Percentiles rank a stretch among this genome's conserved stretches.
phyloP scores from a whole-genome alignment of 2,888 invertebrate species.

The Lithosia quadra region DNA sequence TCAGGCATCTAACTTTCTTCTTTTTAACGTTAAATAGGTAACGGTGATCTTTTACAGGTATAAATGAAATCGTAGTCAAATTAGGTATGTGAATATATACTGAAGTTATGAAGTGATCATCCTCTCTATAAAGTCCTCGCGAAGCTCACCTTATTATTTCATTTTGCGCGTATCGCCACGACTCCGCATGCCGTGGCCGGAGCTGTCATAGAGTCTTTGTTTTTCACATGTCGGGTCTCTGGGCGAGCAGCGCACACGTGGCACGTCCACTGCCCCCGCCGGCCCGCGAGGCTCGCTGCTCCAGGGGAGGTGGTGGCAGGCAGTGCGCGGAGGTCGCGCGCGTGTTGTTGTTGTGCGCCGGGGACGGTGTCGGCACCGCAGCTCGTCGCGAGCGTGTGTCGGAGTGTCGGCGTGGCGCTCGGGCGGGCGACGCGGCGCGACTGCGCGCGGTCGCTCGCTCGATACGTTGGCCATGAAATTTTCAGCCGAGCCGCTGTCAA shows the following conservation, averaged over 20 bases:
- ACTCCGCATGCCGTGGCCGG: slow-evolving; percentile 72
- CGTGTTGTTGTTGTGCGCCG: slow-evolving; percentile 62
- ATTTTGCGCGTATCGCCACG: slow-evolving; percentile 72
- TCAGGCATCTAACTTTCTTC: neutral
- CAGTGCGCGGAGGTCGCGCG: slow-evolving; percentile 61
- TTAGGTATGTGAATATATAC: neutral
- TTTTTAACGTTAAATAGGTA: neutral
- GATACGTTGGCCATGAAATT: slow-evolving; percentile 86
- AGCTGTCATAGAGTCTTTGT: slow-evolving; percentile 63
- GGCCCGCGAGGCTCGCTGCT: slow-evolving; percentile 55
- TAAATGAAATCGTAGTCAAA: neutral
- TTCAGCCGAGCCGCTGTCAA: slow-evolving; percentile 83
- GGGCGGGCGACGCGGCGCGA: slow-evolving; percentile 71
- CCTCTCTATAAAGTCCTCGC: neutral
- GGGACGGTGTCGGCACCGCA: slow-evolving; percentile 54
- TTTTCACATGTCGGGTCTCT: slow-evolving; percentile 69
- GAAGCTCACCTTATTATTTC: slow-evolving; percentile 82
- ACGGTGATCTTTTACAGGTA: neutral
- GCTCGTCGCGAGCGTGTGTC: slow-evolving; percentile 64
- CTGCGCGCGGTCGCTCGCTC: slow-evolving; percentile 80
- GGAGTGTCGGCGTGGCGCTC: slow-evolving; percentile 59
- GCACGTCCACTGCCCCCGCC: slow-evolving; percentile 66
- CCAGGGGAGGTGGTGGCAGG: slow-evolving; percentile 47
- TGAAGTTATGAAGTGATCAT: neutral
- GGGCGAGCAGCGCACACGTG: slow-evolving; percentile 57